Evolutionary conservation across 2,113 vertebrate species (phyloP).

Genomic region (Amphiprion percula): DNA sequence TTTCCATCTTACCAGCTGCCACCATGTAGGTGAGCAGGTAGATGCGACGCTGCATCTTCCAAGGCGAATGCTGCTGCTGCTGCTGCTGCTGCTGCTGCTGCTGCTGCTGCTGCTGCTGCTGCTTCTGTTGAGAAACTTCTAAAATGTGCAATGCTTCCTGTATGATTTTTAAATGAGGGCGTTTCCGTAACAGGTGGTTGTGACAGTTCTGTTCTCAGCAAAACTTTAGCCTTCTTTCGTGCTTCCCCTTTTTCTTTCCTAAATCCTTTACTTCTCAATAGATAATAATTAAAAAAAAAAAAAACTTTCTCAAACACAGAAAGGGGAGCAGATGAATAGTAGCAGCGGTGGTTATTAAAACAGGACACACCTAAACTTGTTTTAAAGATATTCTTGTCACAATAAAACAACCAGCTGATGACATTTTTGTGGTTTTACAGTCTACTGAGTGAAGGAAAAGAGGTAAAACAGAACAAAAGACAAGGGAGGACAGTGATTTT

Average conservation of each 20-base stretch:
- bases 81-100: background rate
- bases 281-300: background rate
- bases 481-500: background rate
- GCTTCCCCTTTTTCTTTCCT: slow-evolving; percentile 28
- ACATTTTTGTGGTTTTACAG: background rate
- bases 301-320: background rate
- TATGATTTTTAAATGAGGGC: background rate
- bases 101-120: background rate
- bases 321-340: background rate
- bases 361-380: no score
- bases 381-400: no score
- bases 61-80: background rate
- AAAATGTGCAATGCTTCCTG: slow-evolving; percentile 49
- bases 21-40: slow-evolving; percentile 47
- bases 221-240: background rate
- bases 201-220: slow-evolving; percentile 18
- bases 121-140: background rate
- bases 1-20: slow-evolving; percentile 57
- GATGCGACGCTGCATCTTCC: slow-evolving; percentile 46
- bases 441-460: background rate
- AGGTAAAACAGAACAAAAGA: background rate
- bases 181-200: slow-evolving; percentile 64
- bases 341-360: background rate
- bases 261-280: background rate
- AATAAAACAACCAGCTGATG: no score